Conservation (phyloP, 2,113 vertebrate genomes). For the Erpornis zantholeuca region DNA sequence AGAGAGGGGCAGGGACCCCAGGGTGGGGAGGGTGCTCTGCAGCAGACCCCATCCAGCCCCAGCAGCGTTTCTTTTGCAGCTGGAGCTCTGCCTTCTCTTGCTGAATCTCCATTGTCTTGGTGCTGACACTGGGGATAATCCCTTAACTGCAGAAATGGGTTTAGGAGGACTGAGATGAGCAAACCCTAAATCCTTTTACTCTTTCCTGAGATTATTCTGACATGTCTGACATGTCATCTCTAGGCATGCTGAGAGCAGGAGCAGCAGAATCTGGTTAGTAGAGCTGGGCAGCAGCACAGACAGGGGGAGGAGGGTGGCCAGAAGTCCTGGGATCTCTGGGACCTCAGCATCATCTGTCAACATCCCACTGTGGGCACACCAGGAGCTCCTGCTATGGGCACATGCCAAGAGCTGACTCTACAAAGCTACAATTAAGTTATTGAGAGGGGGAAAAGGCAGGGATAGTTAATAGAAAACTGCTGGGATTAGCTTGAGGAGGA, state of each 20-base stretch:
- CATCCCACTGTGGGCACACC: neutral
- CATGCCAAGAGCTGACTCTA: neutral
- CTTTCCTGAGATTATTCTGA: neutral
- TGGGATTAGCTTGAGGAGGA: neutral
- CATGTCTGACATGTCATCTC: too few relatives aligned
- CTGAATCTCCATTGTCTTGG: neutral
- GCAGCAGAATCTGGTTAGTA: neutral
- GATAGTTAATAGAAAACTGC: neutral
- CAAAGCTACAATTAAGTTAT: neutral
- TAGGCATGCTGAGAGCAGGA: neutral
- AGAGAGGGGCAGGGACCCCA: neutral
- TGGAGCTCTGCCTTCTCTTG: neutral
- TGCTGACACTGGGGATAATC: neutral
- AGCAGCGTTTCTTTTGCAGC: neutral
- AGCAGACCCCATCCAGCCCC: neutral
- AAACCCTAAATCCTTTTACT: constrained; percentile 26
- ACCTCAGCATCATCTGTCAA: neutral
- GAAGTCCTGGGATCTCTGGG: neutral
- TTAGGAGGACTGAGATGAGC: constrained; percentile 11
- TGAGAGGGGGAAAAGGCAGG: neutral
- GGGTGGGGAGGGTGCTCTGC: neutral
- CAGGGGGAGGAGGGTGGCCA: neutral
- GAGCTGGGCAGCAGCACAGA: neutral
- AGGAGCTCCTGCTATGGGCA: neutral
- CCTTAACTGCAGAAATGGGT: neutral